Percentiles rank a stretch among this genome's conserved stretches.
Conservation (phyloP, 1,140 invertebrate species). For the Coptotermes formosanus region DNA sequence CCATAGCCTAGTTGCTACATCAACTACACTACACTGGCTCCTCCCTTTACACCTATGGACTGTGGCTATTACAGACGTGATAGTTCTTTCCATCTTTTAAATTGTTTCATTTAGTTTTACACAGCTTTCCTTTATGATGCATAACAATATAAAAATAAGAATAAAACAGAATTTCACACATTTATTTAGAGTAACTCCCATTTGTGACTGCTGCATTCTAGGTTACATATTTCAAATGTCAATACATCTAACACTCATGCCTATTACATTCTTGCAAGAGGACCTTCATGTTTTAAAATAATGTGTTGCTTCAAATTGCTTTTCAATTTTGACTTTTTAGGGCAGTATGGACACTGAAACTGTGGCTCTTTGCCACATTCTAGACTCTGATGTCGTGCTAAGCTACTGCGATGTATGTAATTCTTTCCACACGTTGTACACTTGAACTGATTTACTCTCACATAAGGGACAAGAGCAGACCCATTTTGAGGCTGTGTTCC, state of each 20-base stretch:
- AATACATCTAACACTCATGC: not conserved
- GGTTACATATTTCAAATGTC: too few species aligned
- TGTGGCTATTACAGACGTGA: too few species aligned
- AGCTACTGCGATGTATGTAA: slow-evolving; percentile 38
- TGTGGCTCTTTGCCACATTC: slow-evolving; percentile 45
- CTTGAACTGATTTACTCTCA: slow-evolving; percentile 33
- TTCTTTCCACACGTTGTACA: slow-evolving; percentile 41
- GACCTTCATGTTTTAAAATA: slow-evolving; percentile 38
- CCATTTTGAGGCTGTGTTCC: not conserved
- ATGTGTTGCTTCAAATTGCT: slow-evolving; percentile 47
- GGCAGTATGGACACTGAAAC: slow-evolving; percentile 49
- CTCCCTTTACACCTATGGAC: too few species aligned
- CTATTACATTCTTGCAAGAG: not conserved
- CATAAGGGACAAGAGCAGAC: not conserved
- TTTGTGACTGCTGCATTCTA: too few species aligned
- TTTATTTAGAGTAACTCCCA: too few species aligned
- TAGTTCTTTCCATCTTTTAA: too few species aligned
- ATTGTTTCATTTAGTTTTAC: too few species aligned
- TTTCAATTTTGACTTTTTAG: slow-evolving; percentile 45
- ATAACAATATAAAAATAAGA: too few species aligned
- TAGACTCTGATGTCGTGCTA: slow-evolving; percentile 40
- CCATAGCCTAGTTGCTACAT: too few species aligned
- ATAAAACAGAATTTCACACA: too few species aligned
- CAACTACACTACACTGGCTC: too few species aligned
- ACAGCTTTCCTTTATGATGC: too few species aligned